Evolutionary conservation across 1,140 invertebrate species (phyloP), one percentile per base, ranked within the genome.

Genomic region (Drosophila pachea): DNA sequence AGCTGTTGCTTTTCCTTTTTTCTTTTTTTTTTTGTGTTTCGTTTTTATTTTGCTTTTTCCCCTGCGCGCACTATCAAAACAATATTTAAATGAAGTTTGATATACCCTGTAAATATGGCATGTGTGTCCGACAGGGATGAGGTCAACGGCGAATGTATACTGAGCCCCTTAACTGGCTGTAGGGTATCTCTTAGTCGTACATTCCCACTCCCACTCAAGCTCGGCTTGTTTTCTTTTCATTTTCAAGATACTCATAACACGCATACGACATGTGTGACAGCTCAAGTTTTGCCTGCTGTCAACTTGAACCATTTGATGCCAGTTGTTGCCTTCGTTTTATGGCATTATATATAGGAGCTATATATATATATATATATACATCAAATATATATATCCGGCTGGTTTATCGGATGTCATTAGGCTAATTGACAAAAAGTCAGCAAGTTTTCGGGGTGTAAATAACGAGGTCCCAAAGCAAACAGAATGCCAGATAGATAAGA

Each of bases 221-320:
- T 40, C 11, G 22, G 5, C 38, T 32, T 35, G 31, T 36, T 52
- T 12, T 35, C 7, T 31, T 16, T 52, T 11, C 40, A 14, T 33
- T 50, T 40, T 47, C 8, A 5, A 29, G 31, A 36, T 52, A 64
- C 40, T 48, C 50, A 74, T 68, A 69, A 55, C 68, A 78, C 68
- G 68, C 42, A 78, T 75, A 78, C 76, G 76, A 58, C 76, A 22
- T 50, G 76, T 78, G 61, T 47, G 58, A 33, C 61, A 68, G 48
- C 45, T 33, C 32, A 70, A 69, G 16, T 58, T 69, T 12, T 61
- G 8, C 12, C 31, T 11, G 16, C 38, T 62, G 48, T 68, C 52
- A 54, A 56, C 31, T 32, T 68, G 22, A 42, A 38, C 53, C 61
- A 64, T 58, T 56, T 64, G 53, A 40, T 56, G 67, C 43, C 61